Evolutionary conservation across 2,888 invertebrate genomes (phyloP).

Genomic region (Therioaphis trifolii): DNA sequence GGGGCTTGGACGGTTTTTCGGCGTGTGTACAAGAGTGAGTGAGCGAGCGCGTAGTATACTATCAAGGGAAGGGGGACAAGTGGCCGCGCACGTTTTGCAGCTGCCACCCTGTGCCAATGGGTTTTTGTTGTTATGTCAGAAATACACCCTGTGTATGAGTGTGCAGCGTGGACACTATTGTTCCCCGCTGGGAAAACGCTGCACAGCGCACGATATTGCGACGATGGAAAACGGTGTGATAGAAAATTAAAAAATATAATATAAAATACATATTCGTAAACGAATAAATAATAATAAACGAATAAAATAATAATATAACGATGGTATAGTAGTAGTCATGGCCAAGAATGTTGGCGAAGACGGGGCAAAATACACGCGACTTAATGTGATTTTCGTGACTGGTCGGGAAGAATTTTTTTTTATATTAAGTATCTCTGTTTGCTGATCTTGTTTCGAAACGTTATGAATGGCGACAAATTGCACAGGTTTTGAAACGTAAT

Average conservation of each 20-base stretch:
- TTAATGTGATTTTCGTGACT: conserved; percentile 62
- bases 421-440: conserved; percentile 11
- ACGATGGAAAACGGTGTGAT: not conserved
- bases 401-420: conserved; percentile 42
- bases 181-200: conserved; percentile 51
- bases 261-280: not conserved
- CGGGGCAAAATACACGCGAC: conserved; percentile 19
- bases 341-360: conserved; percentile 48
- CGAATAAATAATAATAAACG: not conserved
- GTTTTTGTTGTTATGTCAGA: conserved; percentile 58
- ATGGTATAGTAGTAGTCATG: not conserved
- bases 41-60: not conserved
- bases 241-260: conserved; percentile 22
- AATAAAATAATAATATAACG: not conserved
- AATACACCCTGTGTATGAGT: conserved; percentile 32
- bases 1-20: conserved; percentile 52
- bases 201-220: not conserved
- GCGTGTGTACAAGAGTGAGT: not conserved
- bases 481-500: conserved; percentile 55
- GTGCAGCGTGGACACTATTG: conserved; percentile 36
- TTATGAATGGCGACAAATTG: conserved; percentile 62
- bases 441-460: conserved; percentile 56
- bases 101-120: conserved; percentile 59
- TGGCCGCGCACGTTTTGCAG: conserved; percentile 56
- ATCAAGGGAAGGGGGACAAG: conserved; percentile 43